A percentile compares a stretch with the other conserved stretches of the same genome.
Conservation (phyloP, 2,888 invertebrate genomes). For the Cephus rjabovi region DNA sequence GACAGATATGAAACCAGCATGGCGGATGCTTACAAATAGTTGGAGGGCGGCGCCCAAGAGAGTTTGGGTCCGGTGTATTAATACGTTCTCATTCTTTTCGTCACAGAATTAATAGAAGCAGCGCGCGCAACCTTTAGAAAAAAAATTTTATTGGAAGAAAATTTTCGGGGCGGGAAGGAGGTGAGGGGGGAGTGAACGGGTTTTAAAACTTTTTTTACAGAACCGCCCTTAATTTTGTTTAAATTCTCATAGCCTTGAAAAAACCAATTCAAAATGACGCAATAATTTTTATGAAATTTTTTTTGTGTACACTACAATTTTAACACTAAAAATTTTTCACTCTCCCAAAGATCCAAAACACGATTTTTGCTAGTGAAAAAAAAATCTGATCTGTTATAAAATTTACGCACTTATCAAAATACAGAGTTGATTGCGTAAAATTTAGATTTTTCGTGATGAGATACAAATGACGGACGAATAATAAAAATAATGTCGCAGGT, state of each 20-base stretch:
- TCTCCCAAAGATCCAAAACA: background rate
- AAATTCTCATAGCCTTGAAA: background rate
- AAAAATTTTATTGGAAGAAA: background rate
- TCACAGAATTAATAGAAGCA: background rate
- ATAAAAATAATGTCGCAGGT: background rate
- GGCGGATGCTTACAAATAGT: slow-evolving; percentile 66
- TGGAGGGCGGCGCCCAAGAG: slow-evolving; percentile 57
- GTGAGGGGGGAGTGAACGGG: background rate
- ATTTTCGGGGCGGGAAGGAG: fast-evolving
- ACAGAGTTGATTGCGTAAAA: background rate
- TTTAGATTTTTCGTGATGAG: background rate
- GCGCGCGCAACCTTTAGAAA: background rate
- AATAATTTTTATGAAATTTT: too few species aligned
- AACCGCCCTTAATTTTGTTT: background rate
- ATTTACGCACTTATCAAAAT: background rate
- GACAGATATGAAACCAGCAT: slow-evolving; percentile 63
- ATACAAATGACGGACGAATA: background rate
- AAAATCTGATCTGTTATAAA: background rate
- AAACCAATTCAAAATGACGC: too few species aligned
- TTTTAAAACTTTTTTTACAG: background rate
- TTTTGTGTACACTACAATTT: background rate
- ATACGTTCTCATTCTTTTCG: background rate
- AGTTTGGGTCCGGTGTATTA: background rate
- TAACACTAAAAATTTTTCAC: background rate
- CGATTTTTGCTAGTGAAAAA: background rate